Percentiles rank a stretch among this genome's conserved stretches.
Conservation (phyloP, 2,888 invertebrate species). For the Lingula anatina region DNA sequence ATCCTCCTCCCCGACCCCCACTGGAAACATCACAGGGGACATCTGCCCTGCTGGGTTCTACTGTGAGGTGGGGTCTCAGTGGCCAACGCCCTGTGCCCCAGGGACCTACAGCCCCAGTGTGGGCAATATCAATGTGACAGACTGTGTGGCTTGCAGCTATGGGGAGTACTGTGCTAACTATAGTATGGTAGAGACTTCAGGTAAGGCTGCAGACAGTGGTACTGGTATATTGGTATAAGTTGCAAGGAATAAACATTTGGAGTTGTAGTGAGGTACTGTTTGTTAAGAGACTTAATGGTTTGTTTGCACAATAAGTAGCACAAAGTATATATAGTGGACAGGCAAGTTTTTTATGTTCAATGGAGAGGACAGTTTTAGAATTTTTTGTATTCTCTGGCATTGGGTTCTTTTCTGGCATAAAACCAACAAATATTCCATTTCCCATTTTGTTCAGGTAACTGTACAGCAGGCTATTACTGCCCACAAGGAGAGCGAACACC, state of each 20-base stretch:
- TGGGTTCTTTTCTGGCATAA: too few relatives aligned
- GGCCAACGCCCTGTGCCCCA: slow-evolving; percentile 29
- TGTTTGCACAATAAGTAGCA: too few relatives aligned
- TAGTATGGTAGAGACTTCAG: slow-evolving; percentile 32
- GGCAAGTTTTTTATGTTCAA: too few relatives aligned
- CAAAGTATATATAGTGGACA: too few relatives aligned
- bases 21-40: slow-evolving; percentile 31
- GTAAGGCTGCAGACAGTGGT: too few relatives aligned
- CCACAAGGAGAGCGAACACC: slow-evolving; percentile 31
- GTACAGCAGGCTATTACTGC: slow-evolving; percentile 43
- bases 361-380: too few relatives aligned
- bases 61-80: slow-evolving; percentile 25
- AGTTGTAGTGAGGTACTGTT: too few relatives aligned
- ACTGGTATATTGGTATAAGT: too few relatives aligned
- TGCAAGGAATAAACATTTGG: too few relatives aligned
- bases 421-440: too few relatives aligned
- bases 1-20: slow-evolving; percentile 20
- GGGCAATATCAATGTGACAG: slow-evolving; percentile 20
- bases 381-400: too few relatives aligned
- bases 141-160: slow-evolving; percentile 31
- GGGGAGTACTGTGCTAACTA: slow-evolving; percentile 34
- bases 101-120: slow-evolving; percentile 32
- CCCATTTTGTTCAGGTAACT: slow-evolving; percentile 34
- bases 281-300: too few relatives aligned
- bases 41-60: slow-evolving; percentile 36